Evolutionary conservation across 2,797 vertebrate genomes (phyloP).

Genomic region (Macropodus opercularis): DNA sequence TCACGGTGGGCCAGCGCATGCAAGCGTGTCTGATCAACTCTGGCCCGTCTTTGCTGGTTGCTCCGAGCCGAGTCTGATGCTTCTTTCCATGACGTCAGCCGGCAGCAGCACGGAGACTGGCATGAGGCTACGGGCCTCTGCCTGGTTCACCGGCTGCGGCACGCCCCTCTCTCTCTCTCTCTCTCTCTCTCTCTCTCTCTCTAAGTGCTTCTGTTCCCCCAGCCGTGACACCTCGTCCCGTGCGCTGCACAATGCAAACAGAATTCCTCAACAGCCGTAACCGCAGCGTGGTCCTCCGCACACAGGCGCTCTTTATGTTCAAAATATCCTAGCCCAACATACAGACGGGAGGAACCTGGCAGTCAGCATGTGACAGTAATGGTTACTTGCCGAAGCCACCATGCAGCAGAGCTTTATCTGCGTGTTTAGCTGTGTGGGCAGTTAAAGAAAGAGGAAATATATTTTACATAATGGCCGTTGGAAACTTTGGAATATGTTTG

Average conservation of each 20-base stretch:
- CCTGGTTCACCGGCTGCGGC: slow-evolving; percentile 57
- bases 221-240: slow-evolving; percentile 16
- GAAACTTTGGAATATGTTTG: too few species aligned
- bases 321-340: slow-evolving; percentile 10
- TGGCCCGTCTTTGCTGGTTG: slow-evolving; percentile 41
- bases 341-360: slow-evolving; percentile 26
- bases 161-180: slow-evolving; percentile 40
- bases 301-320: not conserved
- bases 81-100: slow-evolving; percentile 82
- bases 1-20: slow-evolving; percentile 19
- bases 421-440: not conserved
- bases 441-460: not conserved
- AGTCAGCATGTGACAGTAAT: not conserved
- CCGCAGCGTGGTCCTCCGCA: slow-evolving; percentile 25
- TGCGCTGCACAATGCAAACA: slow-evolving; percentile 47
- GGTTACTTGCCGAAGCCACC: not conserved
- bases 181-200: slow-evolving; percentile 10
- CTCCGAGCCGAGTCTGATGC: slow-evolving; percentile 63
- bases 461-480: too few species aligned
- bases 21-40: slow-evolving; percentile 48
- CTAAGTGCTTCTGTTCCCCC: too few species aligned
- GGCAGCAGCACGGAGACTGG: slow-evolving; percentile 57
- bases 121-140: slow-evolving; percentile 65
- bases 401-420: not conserved
- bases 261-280: slow-evolving; percentile 51